Conservation (phyloP, 2,113 vertebrate genomes). For the Sprattus sprattus region DNA sequence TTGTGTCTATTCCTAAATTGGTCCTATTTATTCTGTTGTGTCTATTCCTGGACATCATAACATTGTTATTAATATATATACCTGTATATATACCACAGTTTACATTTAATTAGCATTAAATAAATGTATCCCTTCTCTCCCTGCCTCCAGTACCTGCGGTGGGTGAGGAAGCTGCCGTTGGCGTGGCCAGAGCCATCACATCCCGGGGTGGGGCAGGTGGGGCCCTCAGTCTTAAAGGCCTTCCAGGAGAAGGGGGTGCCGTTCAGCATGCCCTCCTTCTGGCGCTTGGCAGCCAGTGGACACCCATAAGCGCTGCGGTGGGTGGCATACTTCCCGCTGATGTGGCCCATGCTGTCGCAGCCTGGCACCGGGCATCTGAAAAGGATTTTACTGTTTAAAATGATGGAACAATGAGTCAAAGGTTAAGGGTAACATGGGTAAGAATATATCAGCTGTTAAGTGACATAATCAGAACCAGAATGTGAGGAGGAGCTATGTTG, state of each 20-base stretch:
- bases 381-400: neutral
- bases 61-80: too few species aligned
- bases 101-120: too few species aligned
- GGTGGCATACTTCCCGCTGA: slow-evolving; percentile 96
- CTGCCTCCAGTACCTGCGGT: slow-evolving; percentile 81
- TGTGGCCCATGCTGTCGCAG: slow-evolving; percentile 95
- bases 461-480: neutral
- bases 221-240: slow-evolving; percentile 89
- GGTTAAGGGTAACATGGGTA: neutral
- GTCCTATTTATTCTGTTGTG: neutral
- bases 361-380: slow-evolving; percentile 93
- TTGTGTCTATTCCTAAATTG: neutral
- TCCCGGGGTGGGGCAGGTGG: slow-evolving; percentile 90
- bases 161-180: slow-evolving; percentile 96
- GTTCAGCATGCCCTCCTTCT: slow-evolving; percentile 91
- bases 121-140: too few species aligned
- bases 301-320: slow-evolving; percentile 96
- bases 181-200: slow-evolving; percentile 94
- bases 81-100: too few species aligned
- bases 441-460: neutral
- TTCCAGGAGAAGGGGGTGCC: slow-evolving; percentile 95
- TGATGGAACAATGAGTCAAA: neutral
- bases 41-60: too few species aligned
- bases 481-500: neutral
- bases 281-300: slow-evolving; percentile 88